Evolutionary conservation across 2,113 vertebrate genomes (phyloP), one percentile per base, ranked within the genome.

Genomic region (Montifringilla adamsi): DNA sequence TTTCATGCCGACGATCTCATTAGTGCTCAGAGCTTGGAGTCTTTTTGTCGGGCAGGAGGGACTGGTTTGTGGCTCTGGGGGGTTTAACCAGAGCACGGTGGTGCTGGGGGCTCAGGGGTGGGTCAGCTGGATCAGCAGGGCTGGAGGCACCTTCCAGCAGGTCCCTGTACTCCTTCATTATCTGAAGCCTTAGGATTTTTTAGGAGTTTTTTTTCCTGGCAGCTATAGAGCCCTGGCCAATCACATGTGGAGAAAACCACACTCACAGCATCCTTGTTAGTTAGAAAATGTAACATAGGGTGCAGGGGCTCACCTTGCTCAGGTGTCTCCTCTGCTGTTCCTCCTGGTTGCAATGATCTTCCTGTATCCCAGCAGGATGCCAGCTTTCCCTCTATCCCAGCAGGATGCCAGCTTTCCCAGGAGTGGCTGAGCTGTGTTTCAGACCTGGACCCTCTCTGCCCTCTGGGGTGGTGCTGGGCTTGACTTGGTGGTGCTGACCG

Each of bases 261-360:
- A 11, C 15, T 90, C 28, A 28, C 1, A 3, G 58, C 37, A 49
- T 53, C 31, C 15, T 8, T 31, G 30, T 20, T 46, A 44, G 22
- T 18, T 43, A 82, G 58, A 37, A 55, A 66, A 72, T 10, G 11
- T 33, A 46, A 47, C 4, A 1, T 1, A 16, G 0, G 28, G n/a
- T 50, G 49, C 24, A 27, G 44, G 47, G 67, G 26, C 95, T 96
- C 81, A 60, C 93, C 96, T 94, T 56, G 17, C 58, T 73, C 69
- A 56, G 0, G 1, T n/a, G 49, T 59, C 43, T 84, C 33, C 64
- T 63, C 30, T 78, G 75, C 75, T 75, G 0, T 43, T 79, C 28
- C 63, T 63, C 52, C 4, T 1, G 2, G 18, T 46, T 84, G 35
- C 84, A 69, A 53, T 8, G 39, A 35, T 84, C 21, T 55, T 15